Base-by-base conservation (phyloP, 2,888 invertebrate genomes). In the Tromatobia lineatoria region DNA sequence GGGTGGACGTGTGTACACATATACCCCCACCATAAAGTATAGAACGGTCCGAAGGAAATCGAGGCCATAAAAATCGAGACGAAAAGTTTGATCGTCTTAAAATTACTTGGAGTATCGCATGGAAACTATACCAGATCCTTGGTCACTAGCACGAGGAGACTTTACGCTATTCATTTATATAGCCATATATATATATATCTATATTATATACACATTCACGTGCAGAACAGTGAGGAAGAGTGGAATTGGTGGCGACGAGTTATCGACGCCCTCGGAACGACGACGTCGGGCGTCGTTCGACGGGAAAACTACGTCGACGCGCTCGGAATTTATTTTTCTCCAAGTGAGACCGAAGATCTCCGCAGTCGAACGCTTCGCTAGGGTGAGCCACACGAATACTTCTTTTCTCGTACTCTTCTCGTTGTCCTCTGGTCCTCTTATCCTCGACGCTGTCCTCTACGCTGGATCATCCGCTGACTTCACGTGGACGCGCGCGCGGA, bases 271-370 rank as follows among this genome's bases (percentile, higher is more conserved):
- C 73, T 20, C n/a, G 45, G 45, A 38, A n/a, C 67, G 77, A 77
- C 67, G 67, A 66, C 76, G 71, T 69, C 25, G 74, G 45, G 52
- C 59, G 74, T 85, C 76, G 59, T 74, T 64, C 76, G 67, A 77
- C 50, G 66, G 52, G 64, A 74, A 71, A 79, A 80, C 52, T 70
- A 73, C 34, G 25, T 38, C 75, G 76, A 76, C 80, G 80, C 76
- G 70, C 42, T 34, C 66, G 50, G 61, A 80, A 84, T 81, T 78
- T 75, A 85, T 85, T 82, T 83, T 83, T 85, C 67, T 34, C 70
- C 23, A 45, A 34, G 59, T 50, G 61, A 75, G 50, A 57, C 25
- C 74, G 74, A 61, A 50, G 38, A 70, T 74, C 50, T 47, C 10
- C n/a, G 0, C 70, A 45, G 20, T 23, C 67, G 67, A 47, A 67